A percentile compares a stretch with the other conserved stretches of the same genome.
Evolutionary conservation across 2,113 vertebrate genomes (phyloP).

Genomic region (Pagrus major): DNA sequence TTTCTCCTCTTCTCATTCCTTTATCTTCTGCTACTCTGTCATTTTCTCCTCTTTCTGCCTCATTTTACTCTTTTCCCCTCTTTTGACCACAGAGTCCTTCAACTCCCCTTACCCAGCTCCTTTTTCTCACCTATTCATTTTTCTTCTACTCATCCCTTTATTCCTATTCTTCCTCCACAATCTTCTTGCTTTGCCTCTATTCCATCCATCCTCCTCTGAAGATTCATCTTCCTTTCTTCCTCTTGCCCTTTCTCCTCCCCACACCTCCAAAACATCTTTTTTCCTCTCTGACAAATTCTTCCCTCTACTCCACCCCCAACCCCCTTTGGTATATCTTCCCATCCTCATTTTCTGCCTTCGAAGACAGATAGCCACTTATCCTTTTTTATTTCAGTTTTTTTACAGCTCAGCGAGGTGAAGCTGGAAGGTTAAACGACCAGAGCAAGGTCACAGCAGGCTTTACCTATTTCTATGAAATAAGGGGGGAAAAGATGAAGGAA

Average conservation of each 20-base stretch:
- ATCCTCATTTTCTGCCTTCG: not conserved
- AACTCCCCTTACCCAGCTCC: not conserved
- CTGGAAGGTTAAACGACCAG: constrained; percentile 19
- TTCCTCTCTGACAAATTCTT: too few relatives aligned
- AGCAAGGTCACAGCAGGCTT: constrained; percentile 51
- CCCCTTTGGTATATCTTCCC: not conserved
- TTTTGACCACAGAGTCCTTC: not conserved
- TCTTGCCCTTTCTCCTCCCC: not conserved
- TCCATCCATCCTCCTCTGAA: too few relatives aligned
- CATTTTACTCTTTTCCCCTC: not conserved
- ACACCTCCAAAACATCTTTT: not conserved
- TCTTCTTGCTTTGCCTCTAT: not conserved
- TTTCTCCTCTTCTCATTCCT: constrained; percentile 17
- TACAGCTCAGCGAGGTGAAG: constrained; percentile 31
- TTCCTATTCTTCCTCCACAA: not conserved
- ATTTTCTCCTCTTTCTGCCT: constrained; percentile 20
- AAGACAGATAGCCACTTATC: constrained; percentile 45
- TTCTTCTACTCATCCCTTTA: too few relatives aligned
- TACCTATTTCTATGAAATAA: constrained; percentile 26
- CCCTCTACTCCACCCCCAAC: not conserved
- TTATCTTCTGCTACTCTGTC: not conserved
- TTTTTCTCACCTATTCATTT: not conserved
- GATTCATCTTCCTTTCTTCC: not conserved
- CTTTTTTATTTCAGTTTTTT: constrained; percentile 43
- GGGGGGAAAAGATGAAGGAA: not conserved